phyloP scores from a whole-genome alignment of 2,113 vertebrate species.

The Dendrocopos noguchii region DNA sequence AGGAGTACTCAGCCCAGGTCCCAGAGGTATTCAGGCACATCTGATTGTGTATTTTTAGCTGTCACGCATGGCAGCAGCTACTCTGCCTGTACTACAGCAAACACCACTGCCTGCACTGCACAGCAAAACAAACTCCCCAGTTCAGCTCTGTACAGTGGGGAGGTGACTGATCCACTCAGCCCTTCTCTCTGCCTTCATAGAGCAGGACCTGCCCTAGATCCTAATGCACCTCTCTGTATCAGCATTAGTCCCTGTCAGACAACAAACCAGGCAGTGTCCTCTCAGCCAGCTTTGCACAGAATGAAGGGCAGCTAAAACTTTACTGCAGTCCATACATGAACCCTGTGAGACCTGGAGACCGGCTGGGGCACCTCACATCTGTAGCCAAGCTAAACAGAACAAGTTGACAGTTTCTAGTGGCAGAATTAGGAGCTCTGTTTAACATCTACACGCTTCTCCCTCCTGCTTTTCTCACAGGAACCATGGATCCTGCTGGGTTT shows the following conservation, averaged over 20 bases:
- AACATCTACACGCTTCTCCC: neutral
- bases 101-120: slow-evolving; percentile 16
- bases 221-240: neutral
- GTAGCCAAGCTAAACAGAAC: neutral
- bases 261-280: neutral
- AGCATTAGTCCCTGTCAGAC: neutral
- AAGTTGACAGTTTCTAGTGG: neutral
- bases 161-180: neutral
- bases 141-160: neutral
- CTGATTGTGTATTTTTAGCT: slow-evolving; percentile 71
- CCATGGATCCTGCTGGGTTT: neutral
- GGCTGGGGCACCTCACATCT: neutral
- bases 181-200: neutral
- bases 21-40: slow-evolving; percentile 61
- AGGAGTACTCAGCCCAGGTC: slow-evolving; percentile 42
- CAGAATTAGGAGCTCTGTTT: neutral
- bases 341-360: neutral
- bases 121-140: neutral
- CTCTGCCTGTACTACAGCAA: slow-evolving; percentile 58
- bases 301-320: neutral
- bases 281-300: neutral
- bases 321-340: neutral
- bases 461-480: neutral
- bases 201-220: neutral
- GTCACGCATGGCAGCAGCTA: slow-evolving; percentile 37